A percentile compares a stretch with the other conserved stretches of the same genome.
Conservation (phyloP, 2,888 invertebrate species). For the Melinopterus prodromus region DNA sequence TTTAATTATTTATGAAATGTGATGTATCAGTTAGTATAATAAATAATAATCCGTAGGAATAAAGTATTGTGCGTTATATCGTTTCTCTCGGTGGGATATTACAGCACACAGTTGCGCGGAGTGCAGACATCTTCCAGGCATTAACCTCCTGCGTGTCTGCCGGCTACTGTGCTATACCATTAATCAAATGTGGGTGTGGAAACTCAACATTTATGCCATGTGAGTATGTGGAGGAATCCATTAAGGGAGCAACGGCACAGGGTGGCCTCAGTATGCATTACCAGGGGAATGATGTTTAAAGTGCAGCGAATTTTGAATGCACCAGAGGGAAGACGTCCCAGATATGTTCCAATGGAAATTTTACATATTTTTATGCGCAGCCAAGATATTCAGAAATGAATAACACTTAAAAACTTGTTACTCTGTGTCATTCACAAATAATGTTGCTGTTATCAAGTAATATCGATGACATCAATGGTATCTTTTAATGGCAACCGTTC, state of each 20-base stretch:
- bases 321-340: neutral
- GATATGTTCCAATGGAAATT: neutral
- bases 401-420: no score
- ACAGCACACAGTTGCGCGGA: neutral
- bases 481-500: no score
- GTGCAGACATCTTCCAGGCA: conserved; percentile 4
- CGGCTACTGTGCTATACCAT: conserved; percentile 4
- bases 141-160: neutral
- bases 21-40: no score
- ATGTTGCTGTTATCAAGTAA: no score
- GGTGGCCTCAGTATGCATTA: neutral
- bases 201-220: neutral
- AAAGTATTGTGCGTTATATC: neutral
- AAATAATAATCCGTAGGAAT: neutral
- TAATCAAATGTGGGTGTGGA: neutral
- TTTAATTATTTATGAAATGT: no score
- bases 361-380: neutral
- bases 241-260: neutral
- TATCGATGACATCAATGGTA: no score
- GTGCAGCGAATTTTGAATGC: neutral
- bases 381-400: no score
- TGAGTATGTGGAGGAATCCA: conserved; percentile 4
- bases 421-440: no score
- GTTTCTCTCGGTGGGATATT: neutral
- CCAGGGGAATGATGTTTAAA: neutral